A percentile compares a stretch with the other conserved stretches of the same genome.
Evolutionary conservation across 2,797 vertebrate genomes (phyloP).

Genomic region (Sebastes itinus): DNA sequence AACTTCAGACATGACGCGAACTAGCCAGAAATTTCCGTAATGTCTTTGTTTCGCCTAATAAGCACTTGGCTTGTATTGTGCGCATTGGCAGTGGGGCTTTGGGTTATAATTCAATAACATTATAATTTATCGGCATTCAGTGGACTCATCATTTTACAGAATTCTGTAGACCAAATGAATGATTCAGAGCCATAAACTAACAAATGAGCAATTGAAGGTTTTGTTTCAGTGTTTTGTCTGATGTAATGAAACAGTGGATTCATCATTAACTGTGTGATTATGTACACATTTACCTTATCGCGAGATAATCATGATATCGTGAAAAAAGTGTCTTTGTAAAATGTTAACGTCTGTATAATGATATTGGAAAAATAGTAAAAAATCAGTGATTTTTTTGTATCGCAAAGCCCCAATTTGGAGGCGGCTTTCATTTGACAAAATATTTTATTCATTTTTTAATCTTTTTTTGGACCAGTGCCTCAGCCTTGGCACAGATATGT

Average conservation of each 20-base stretch:
- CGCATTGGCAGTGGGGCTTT: background rate
- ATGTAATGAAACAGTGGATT: background rate
- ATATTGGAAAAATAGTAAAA: background rate
- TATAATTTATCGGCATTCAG: background rate
- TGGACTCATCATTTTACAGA: background rate
- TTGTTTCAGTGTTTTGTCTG: background rate
- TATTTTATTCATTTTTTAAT: background rate
- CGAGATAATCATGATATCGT: background rate
- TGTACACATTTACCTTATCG: background rate
- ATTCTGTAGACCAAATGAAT: background rate
- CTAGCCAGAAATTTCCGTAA: background rate
- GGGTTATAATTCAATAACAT: background rate
- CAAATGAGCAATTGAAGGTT: background rate
- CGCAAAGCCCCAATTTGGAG: background rate
- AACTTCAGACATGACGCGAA: constrained; percentile 8
- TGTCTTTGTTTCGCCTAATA: background rate
- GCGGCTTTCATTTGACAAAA: background rate
- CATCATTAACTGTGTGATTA: background rate
- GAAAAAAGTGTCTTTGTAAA: background rate
- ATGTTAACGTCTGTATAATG: background rate
- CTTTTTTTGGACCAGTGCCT: background rate
- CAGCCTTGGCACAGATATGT: background rate
- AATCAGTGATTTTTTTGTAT: background rate
- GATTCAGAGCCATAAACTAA: background rate
- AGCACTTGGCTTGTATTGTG: background rate